Conservation (phyloP, 1,140 invertebrate genomes). For the Eciton burchellii region DNA sequence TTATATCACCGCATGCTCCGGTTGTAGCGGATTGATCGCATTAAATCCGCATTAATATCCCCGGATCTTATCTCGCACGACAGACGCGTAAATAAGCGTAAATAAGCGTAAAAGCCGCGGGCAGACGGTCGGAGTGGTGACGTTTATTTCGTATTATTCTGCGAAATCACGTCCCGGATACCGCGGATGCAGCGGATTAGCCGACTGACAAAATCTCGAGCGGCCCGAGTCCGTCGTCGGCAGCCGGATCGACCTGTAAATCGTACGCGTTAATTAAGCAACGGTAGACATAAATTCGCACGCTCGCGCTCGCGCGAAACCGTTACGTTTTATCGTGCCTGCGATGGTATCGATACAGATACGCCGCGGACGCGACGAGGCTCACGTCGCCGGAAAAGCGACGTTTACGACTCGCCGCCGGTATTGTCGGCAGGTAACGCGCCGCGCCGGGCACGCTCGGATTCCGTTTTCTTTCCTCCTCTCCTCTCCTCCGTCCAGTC, state of each 20-base stretch:
- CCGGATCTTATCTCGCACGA: not conserved
- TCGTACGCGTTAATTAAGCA: slow-evolving; percentile 52
- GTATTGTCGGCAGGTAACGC: no score
- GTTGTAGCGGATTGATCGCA: not conserved
- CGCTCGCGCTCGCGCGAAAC: slow-evolving; percentile 22
- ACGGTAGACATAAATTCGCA: slow-evolving; percentile 38
- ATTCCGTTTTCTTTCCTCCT: no score
- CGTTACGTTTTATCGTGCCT: slow-evolving; percentile 47
- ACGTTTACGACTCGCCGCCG: slow-evolving; percentile 50
- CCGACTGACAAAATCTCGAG: slow-evolving; percentile 28
- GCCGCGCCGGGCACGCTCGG: no score
- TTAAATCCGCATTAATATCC: not conserved
- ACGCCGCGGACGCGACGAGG: not conserved
- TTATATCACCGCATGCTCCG: not conserved
- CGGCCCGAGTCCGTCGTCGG: slow-evolving; percentile 16
- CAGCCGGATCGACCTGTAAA: slow-evolving; percentile 38
- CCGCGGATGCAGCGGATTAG: slow-evolving; percentile 25
- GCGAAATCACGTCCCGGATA: slow-evolving; percentile 21
- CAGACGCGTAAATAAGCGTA: slow-evolving; percentile 7
- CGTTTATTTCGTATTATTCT: slow-evolving; percentile 41
- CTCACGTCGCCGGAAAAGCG: slow-evolving; percentile 43
- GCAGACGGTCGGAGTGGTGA: slow-evolving; percentile 20
- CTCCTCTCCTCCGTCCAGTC: no score
- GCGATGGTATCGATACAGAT: slow-evolving; percentile 28
- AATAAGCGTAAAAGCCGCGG: slow-evolving; percentile 4